phyloP scores from a whole-genome alignment of 2,888 invertebrate species.

The Lochmaea capreae region DNA sequence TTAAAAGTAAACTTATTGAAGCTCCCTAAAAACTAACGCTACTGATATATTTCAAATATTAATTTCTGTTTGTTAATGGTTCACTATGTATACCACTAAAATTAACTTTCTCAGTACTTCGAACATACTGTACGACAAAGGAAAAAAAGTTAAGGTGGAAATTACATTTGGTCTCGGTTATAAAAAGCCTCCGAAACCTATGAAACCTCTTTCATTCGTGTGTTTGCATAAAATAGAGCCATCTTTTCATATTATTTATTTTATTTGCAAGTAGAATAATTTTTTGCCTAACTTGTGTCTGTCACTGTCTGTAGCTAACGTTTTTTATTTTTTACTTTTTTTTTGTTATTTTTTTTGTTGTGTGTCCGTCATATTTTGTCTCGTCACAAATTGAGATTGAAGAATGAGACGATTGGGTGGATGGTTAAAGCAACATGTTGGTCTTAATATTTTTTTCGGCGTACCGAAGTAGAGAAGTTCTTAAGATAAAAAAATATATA shows the following conservation, averaged over 20 bases:
- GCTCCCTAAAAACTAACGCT: too few species aligned
- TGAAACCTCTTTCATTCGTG: conserved; percentile 39
- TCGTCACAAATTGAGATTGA: conserved; percentile 58
- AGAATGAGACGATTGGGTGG: conserved; percentile 50
- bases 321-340: conserved; percentile 51
- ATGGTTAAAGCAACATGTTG: conserved; percentile 48
- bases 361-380: conserved; percentile 63
- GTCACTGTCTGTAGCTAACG: conserved; percentile 66
- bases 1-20: too few species aligned
- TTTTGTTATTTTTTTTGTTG: conserved; percentile 54
- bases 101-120: too few species aligned
- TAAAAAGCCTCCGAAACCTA: conserved; percentile 33
- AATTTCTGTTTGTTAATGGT: too few species aligned
- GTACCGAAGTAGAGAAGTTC: conserved; percentile 41
- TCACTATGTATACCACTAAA: too few species aligned
- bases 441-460: conserved; percentile 52
- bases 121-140: too few species aligned
- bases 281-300: conserved; percentile 66
- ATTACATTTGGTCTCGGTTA: conserved; percentile 35
- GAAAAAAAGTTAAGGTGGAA: too few species aligned
- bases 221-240: conserved; percentile 41
- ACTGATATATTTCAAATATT: too few species aligned
- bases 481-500: neutral
- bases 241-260: conserved; percentile 54
- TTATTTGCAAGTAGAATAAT: conserved; percentile 59